These are phyloP conservation scores for Cervus canadensis DNA, from an alignment of 2,113 vertebrate species.

Conservation along the genomic window DNA sequence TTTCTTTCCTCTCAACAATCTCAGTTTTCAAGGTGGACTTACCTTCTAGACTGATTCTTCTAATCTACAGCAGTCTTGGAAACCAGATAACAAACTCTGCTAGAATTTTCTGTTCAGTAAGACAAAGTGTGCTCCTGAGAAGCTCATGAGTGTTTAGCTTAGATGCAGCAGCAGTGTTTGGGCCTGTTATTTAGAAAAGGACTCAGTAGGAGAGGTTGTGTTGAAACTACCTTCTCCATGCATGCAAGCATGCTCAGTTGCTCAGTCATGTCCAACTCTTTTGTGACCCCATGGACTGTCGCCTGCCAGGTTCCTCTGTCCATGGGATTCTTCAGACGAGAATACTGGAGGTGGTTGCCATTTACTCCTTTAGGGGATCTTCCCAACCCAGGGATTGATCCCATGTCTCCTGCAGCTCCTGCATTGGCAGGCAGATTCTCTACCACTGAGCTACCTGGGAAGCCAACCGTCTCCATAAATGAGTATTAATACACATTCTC, in stretches of 20 bases:
- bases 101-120: background rate
- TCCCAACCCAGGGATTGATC: background rate
- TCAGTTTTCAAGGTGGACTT: background rate
- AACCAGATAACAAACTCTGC: background rate
- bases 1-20: background rate
- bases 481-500: background rate
- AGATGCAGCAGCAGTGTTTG: background rate
- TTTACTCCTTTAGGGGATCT: background rate
- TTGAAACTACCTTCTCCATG: background rate
- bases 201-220: background rate
- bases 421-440: background rate
- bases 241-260: background rate
- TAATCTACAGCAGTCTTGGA: background rate
- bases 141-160: background rate
- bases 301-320: background rate
- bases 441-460: background rate
- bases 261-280: background rate
- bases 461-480: background rate
- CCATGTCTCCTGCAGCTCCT: background rate
- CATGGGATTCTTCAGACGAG: background rate
- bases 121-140: background rate
- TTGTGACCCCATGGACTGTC: background rate
- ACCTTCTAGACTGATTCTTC: background rate
- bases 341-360: background rate
- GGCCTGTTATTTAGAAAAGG: background rate